Base-by-base conservation (phyloP, 2,797 vertebrate species). In the Cyclopterus lumpus region DNA sequence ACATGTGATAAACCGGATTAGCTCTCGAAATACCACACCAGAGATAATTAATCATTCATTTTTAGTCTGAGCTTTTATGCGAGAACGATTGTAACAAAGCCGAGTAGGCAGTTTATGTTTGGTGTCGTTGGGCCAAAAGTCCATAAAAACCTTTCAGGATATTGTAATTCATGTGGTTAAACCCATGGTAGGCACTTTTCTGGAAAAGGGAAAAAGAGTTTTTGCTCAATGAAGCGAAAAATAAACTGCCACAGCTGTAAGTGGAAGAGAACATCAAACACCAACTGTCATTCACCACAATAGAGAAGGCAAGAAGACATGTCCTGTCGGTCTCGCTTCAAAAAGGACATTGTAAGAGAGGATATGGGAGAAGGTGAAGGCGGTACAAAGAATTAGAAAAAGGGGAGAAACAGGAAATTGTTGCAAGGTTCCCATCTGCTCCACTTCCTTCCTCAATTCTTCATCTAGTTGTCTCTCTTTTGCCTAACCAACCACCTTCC, bases 1-100 rank as follows among this genome's bases (percentile, higher is more conserved):
- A 77, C 65, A 78, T 59, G 24, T 3, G 22, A 51, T 60, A 53
- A 81, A 71, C 67, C 55, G 8, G 34, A 67, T 63, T 74, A 78
- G 55, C 49, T 36, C 48, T 49, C 40, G 14, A 40, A 60, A 61
- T 14, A 66, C 44, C 14, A 24, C 48, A 48, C 6, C n/a, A 20
- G 24, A 73, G 26, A 46, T 22, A 26, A 59, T 69, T n/a, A n/a
- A n/a, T 62, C 9, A 49, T 32, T 22, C 18, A 40, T 9, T 53
- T 9, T n/a, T 12, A 0, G 18, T 46, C 16, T 46, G 18, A n/a
- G 40, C 59, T 30, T 36, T 46, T 4, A 11, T 20, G 22, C 36
- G 46, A 59, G 2, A 65, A 8, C 36, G 8, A 32, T 30, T 20
- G 14, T 14, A 12, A n/a, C n/a, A 32, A 58, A 34, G 55, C 55